phyloP scores from a whole-genome alignment of 1,140 invertebrate species.

The Dinoponera quadriceps region DNA sequence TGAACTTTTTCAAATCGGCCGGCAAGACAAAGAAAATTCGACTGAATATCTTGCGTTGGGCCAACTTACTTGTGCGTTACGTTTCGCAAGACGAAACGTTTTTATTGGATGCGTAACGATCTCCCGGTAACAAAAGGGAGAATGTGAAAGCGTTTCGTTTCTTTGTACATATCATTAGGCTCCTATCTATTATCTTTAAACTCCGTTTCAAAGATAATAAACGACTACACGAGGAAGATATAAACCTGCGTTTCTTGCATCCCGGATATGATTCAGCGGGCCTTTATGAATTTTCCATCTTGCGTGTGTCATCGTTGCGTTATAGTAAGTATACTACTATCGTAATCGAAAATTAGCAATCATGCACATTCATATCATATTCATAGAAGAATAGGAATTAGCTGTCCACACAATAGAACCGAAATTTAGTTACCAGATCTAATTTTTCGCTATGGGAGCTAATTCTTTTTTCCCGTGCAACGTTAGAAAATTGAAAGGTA shows the following conservation, averaged over 20 bases:
- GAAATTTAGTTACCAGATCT: too few relatives aligned
- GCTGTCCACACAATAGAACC: too few relatives aligned
- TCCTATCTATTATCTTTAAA: background rate
- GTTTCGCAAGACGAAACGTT: background rate
- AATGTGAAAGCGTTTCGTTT: background rate
- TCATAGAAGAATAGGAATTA: too few relatives aligned
- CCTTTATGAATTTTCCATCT: too few relatives aligned
- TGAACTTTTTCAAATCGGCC: background rate
- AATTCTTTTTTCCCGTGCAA: too few relatives aligned
- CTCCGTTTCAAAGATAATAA: slow-evolving; percentile 33
- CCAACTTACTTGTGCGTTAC: background rate
- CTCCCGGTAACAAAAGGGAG: background rate
- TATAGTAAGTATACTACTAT: too few relatives aligned
- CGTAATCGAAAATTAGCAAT: too few relatives aligned
- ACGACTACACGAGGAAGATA: slow-evolving; percentile 23
- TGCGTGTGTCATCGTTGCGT: too few relatives aligned
- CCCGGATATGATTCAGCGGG: background rate
- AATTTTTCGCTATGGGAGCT: too few relatives aligned
- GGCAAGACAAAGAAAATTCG: background rate
- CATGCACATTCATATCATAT: too few relatives aligned
- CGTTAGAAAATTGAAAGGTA: too few relatives aligned
- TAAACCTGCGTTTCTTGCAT: background rate
- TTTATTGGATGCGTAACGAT: slow-evolving; percentile 12
- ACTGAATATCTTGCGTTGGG: slow-evolving; percentile 26
- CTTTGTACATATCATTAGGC: background rate